Evolutionary conservation across 2,797 vertebrate genomes (phyloP).

Genomic region (Neomorphus geoffroyi): DNA sequence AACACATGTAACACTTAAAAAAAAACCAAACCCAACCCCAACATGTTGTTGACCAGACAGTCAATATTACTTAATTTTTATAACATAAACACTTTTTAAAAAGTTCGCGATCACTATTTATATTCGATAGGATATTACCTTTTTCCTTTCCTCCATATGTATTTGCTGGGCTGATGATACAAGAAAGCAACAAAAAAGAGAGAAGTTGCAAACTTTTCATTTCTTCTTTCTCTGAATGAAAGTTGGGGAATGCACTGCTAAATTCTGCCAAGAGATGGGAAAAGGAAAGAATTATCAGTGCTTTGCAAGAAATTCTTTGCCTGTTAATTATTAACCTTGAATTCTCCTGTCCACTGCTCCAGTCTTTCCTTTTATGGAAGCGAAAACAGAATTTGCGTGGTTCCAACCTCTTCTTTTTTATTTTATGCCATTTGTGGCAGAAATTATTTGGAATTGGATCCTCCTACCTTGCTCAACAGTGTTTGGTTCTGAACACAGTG

Average conservation of each 20-base stretch:
- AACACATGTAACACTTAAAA: neutral
- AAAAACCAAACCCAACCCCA: rapidly evolving
- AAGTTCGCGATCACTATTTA: neutral
- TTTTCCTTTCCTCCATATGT: slow-evolving; percentile 46
- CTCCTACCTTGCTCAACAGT: slow-evolving; percentile 13
- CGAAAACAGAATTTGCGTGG: neutral
- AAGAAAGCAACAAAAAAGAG: slow-evolving; percentile 54
- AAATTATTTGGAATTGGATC: neutral
- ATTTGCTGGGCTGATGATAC: slow-evolving; percentile 27
- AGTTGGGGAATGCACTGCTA: slow-evolving; percentile 14
- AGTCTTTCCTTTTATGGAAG: slow-evolving; percentile 26
- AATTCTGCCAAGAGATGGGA: slow-evolving; percentile 62
- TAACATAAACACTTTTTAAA: neutral
- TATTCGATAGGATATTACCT: slow-evolving; percentile 70
- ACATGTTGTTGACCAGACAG: neutral
- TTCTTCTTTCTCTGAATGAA: slow-evolving; percentile 20
- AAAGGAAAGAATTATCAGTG: slow-evolving; percentile 30
- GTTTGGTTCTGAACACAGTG: neutral
- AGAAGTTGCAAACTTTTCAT: slow-evolving; percentile 64
- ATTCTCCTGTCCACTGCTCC: neutral
- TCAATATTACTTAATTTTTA: neutral
- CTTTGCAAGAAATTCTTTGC: slow-evolving; percentile 41
- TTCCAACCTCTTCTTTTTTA: neutral
- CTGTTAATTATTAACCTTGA: slow-evolving; percentile 80
- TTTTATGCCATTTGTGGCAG: neutral